Evolutionary conservation across 2,888 invertebrate species (phyloP).

Genomic region (Cactoblastis cactorum): DNA sequence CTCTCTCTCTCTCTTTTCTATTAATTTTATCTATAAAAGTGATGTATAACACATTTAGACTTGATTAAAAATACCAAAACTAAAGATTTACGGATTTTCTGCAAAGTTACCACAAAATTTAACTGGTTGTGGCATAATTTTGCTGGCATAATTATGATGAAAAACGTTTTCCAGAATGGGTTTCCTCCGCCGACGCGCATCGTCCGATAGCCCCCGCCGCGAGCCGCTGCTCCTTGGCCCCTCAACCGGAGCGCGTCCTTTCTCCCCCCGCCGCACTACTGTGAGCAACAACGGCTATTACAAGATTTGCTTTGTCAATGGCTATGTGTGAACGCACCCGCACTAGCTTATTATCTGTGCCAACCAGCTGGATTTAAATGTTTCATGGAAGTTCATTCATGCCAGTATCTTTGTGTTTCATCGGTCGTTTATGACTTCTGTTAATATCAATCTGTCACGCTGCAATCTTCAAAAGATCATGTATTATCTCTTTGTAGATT

Average conservation of each 20-base stretch:
- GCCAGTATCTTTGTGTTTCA: slow-evolving; percentile 10
- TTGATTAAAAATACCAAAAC: no score
- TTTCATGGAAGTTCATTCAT: slow-evolving; percentile 31
- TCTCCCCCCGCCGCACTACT: slow-evolving; percentile 78
- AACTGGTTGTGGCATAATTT: no score
- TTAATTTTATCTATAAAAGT: no score
- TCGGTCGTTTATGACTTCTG: not conserved
- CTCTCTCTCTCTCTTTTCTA: no score
- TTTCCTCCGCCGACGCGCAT: slow-evolving; percentile 73
- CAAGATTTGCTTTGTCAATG: slow-evolving; percentile 80
- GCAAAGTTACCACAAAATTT: no score
- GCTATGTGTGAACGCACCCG: slow-evolving; percentile 67
- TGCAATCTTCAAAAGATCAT: no score
- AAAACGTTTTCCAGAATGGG: slow-evolving; percentile 59
- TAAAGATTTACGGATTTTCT: no score
- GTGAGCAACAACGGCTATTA: slow-evolving; percentile 79
- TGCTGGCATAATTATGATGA: no score
- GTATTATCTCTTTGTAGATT: no score
- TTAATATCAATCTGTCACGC: no score
- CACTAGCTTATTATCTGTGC: slow-evolving; percentile 51
- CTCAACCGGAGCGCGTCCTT: slow-evolving; percentile 55
- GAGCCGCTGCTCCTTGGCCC: slow-evolving; percentile 56
- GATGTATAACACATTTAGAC: no score
- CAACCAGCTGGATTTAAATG: slow-evolving; percentile 64
- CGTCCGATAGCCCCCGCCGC: slow-evolving; percentile 77